Evolutionary conservation across 2,888 invertebrate species (phyloP).

Genomic region (Nomada flava): DNA sequence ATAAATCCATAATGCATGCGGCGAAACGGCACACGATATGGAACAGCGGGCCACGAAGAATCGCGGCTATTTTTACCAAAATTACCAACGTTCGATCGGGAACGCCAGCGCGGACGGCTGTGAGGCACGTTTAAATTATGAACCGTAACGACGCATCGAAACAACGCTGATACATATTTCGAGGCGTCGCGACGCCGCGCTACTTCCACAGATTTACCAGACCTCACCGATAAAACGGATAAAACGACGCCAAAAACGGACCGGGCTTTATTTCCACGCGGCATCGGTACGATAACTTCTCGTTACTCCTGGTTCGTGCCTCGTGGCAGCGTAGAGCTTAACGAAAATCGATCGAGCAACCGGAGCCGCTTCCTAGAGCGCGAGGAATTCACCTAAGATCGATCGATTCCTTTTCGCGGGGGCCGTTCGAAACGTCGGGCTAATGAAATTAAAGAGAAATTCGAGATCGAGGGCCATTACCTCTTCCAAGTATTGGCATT

Average conservation of each 20-base stretch:
- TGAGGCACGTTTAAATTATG: slow-evolving; percentile 29
- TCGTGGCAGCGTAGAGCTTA: slow-evolving; percentile 14
- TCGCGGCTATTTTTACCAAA: slow-evolving; percentile 37
- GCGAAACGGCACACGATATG: background rate
- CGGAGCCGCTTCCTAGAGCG: background rate
- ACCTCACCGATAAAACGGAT: slow-evolving; percentile 27
- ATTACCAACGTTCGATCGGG: slow-evolving; percentile 34
- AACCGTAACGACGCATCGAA: slow-evolving; percentile 14
- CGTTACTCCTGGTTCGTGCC: slow-evolving; percentile 40
- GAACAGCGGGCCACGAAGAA: slow-evolving; percentile 15
- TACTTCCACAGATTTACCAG: slow-evolving; percentile 35
- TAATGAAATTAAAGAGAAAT: slow-evolving; percentile 48
- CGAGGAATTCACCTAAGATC: slow-evolving; percentile 11
- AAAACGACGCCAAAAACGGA: slow-evolving; percentile 39
- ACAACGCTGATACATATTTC: slow-evolving; percentile 46
- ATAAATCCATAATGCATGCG: slow-evolving; percentile 19
- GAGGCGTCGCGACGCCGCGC: slow-evolving; percentile 22
- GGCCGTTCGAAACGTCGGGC: slow-evolving; percentile 12
- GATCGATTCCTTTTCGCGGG: slow-evolving; percentile 27
- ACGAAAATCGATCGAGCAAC: slow-evolving; percentile 46
- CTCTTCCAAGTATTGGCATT: background rate
- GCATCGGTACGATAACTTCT: slow-evolving; percentile 46
- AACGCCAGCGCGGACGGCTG: background rate
- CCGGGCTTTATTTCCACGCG: slow-evolving; percentile 30
- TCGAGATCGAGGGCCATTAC: slow-evolving; percentile 29